Conservation (phyloP, 2,888 invertebrate genomes). For the Mystacides longicornis region DNA sequence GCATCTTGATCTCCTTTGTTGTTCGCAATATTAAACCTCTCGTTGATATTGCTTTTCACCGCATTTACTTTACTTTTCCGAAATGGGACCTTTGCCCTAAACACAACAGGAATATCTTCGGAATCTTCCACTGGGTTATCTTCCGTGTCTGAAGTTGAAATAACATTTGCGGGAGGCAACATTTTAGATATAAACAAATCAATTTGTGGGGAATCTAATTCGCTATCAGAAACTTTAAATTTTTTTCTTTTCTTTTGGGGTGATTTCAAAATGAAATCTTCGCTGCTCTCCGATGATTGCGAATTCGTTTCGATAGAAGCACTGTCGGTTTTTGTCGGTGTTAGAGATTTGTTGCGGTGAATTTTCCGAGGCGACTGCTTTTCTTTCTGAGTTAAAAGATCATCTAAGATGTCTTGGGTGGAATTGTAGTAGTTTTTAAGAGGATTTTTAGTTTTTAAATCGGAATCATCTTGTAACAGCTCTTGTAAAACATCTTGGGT, state of each 20-base stretch:
- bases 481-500: conserved; percentile 12
- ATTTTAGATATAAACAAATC: conserved; percentile 1
- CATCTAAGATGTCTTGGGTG: conserved; percentile 18
- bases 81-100: conserved; percentile 1
- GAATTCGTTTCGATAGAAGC: not conserved
- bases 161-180: not conserved
- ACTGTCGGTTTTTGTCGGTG: not conserved
- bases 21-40: not conserved
- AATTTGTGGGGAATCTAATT: conserved; percentile 13
- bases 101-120: conserved; percentile 6
- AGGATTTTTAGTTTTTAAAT: not conserved
- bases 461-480: conserved; percentile 4
- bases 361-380: not conserved
- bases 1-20: no score
- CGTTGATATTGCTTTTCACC: not conserved
- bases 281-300: conserved; percentile 8
- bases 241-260: conserved; percentile 2
- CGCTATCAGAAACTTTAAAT: conserved; percentile 8
- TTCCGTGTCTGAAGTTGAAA: conserved; percentile 8
- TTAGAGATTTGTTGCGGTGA: not conserved
- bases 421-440: conserved; percentile 10
- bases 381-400: conserved; percentile 6
- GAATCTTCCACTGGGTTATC: conserved; percentile 7
- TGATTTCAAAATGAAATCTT: not conserved
- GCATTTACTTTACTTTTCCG: not conserved